phyloP scores from a whole-genome alignment of 2,113 vertebrate species.

The Spilogale gracilis region DNA sequence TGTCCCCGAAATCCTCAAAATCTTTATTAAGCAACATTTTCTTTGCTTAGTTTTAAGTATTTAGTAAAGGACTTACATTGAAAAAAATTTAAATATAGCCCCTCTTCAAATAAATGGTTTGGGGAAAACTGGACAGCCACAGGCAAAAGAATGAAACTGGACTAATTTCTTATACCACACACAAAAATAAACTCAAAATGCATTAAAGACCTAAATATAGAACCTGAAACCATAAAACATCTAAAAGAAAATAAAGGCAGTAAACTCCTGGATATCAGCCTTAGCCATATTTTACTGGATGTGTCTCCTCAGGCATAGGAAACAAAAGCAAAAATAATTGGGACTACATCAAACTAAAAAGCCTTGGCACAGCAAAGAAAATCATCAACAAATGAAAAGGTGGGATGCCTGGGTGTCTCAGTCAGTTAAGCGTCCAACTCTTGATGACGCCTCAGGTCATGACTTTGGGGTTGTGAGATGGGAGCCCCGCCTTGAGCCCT shows the following conservation, averaged over 20 bases:
- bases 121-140: neutral
- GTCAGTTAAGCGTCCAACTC: neutral
- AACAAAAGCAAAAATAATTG: neutral
- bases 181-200: neutral
- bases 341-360: neutral
- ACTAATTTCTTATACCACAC: neutral
- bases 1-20: constrained; percentile 10
- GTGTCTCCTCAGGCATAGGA: neutral
- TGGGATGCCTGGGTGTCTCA: neutral
- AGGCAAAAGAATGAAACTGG: neutral
- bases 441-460: neutral
- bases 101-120: neutral
- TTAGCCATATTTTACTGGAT: neutral
- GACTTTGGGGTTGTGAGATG: neutral
- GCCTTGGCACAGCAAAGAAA: neutral
- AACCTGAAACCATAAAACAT: neutral
- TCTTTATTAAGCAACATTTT: neutral
- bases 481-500: neutral
- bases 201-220: neutral
- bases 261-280: neutral
- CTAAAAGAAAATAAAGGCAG: neutral
- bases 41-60: constrained; percentile 21
- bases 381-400: neutral
- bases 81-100: neutral
- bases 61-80: neutral